These are phyloP conservation scores for Hyposoter didymator DNA, from an alignment of 2,888 invertebrate species.

Conservation along the genomic window DNA sequence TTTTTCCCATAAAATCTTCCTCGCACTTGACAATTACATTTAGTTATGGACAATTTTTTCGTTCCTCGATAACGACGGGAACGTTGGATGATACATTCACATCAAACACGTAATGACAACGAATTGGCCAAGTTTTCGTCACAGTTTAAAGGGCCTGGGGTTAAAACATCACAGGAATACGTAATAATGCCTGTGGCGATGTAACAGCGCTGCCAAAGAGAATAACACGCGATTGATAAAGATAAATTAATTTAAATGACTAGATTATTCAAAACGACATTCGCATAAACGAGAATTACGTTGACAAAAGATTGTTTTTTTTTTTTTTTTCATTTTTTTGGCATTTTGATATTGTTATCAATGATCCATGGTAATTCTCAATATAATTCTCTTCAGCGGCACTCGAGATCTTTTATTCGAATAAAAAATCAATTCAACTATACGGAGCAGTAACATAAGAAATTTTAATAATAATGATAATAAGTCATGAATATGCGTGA, in stretches of 20 bases:
- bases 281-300: slow-evolving; percentile 2
- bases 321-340: slow-evolving; percentile 17
- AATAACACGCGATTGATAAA: slow-evolving; percentile 51
- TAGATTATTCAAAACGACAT: slow-evolving; percentile 57
- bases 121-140: background rate
- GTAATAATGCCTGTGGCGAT: slow-evolving; percentile 48
- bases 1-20: background rate
- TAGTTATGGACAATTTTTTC: background rate
- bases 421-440: slow-evolving; percentile 60
- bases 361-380: slow-evolving; percentile 10
- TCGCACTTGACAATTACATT: background rate
- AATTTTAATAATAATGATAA: slow-evolving; percentile 67
- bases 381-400: slow-evolving; percentile 68
- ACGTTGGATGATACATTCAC: background rate
- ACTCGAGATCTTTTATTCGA: slow-evolving; percentile 69
- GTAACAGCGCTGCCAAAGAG: slow-evolving; percentile 61
- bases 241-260: slow-evolving; percentile 54
- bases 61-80: background rate
- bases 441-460: slow-evolving; percentile 67
- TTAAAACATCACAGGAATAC: slow-evolving; percentile 55
- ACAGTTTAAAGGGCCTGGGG: background rate
- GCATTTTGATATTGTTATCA: background rate
- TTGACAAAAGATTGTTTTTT: background rate
- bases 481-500: slow-evolving; percentile 67
- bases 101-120: background rate